Conservation (phyloP, 2,888 invertebrate genomes). For the Taphrorychus bicolor region DNA sequence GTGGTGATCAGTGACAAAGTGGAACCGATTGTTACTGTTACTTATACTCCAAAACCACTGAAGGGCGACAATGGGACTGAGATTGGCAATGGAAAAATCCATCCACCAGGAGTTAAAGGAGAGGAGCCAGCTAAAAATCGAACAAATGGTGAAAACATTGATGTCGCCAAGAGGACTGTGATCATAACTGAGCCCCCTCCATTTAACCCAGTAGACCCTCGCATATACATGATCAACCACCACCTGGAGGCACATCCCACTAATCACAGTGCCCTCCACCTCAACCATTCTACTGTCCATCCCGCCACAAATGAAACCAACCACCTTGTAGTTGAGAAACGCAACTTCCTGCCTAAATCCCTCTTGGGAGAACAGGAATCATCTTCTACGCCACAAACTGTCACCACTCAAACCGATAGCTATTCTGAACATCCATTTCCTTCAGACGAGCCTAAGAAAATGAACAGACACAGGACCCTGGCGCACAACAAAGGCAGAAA, state of each 20-base stretch:
- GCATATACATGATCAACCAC: conserved; percentile 51
- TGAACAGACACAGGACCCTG: conserved; percentile 61
- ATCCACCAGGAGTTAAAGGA: no score
- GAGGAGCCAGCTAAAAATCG: conserved; percentile 8
- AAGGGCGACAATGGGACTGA: background rate
- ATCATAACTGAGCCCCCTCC: background rate
- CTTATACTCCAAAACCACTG: background rate
- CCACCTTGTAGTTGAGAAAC: conserved; percentile 36
- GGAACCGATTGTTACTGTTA: background rate
- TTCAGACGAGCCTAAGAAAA: conserved; percentile 50
- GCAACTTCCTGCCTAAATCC: conserved; percentile 49
- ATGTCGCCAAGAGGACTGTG: background rate
- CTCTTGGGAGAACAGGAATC: conserved; percentile 40
- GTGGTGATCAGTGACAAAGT: background rate
- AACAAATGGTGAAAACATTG: conserved; percentile 14
- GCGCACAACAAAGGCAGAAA: conserved; percentile 61
- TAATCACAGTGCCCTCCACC: conserved; percentile 45
- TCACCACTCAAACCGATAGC: conserved; percentile 1
- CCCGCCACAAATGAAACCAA: background rate
- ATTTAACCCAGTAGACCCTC: conserved; percentile 51
- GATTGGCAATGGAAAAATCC: background rate
- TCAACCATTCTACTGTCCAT: background rate
- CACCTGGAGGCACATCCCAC: conserved; percentile 37
- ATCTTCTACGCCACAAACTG: conserved; percentile 1
- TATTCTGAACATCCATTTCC: conserved; percentile 29